phyloP scores from a whole-genome alignment of 2,888 invertebrate species.

The Junonia oenone region DNA sequence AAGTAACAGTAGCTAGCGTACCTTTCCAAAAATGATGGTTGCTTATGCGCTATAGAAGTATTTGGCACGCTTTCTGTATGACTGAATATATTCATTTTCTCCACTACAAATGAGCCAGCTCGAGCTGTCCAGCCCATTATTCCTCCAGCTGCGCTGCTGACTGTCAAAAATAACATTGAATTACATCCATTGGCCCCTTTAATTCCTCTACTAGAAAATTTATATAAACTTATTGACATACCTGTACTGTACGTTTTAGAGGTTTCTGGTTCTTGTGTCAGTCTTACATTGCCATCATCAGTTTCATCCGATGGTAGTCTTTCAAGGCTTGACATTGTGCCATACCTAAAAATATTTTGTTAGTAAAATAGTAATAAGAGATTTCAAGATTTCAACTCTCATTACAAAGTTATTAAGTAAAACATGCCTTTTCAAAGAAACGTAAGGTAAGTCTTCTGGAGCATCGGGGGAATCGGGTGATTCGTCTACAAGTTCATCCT shows the following conservation, averaged over 20 bases:
- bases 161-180: conserved; percentile 28
- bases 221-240: neutral
- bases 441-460: conserved; percentile 87
- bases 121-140: conserved; percentile 88
- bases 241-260: conserved; percentile 40
- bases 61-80: conserved; percentile 70
- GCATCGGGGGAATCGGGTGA: conserved; percentile 84
- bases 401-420: too few relatives aligned
- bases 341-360: conserved; percentile 66
- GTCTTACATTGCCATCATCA: conserved; percentile 77
- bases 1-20: conserved; percentile 31
- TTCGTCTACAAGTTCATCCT: conserved; percentile 80
- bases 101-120: conserved; percentile 89
- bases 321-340: conserved; percentile 87
- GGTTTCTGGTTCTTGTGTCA: conserved; percentile 60
- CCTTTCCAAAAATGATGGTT: conserved; percentile 75
- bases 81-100: conserved; percentile 84
- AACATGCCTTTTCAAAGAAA: conserved; percentile 82
- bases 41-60: conserved; percentile 65
- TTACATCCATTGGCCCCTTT: neutral
- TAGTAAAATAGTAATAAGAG: conserved; percentile 20
- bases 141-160: conserved; percentile 65
- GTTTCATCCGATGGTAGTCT: conserved; percentile 82
- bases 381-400: too few relatives aligned
- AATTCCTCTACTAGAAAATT: neutral